phyloP scores from a whole-genome alignment of 2,797 vertebrate species.

The Sebastes hubbsi region DNA sequence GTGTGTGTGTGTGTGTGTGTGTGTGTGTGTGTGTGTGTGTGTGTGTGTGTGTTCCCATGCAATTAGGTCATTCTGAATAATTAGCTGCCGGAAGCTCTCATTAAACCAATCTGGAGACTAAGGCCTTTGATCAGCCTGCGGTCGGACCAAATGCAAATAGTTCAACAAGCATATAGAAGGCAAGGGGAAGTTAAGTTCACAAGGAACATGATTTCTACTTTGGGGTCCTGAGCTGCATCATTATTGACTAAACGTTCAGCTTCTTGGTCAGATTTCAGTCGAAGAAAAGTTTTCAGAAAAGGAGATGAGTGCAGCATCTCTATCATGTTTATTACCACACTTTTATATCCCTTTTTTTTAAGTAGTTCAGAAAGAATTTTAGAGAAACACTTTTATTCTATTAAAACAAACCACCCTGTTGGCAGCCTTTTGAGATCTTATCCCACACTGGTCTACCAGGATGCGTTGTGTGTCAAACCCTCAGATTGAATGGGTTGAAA shows the following conservation, averaged over 20 bases:
- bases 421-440: neutral
- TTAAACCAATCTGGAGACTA: constrained; percentile 48
- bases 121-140: constrained; percentile 51
- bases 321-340: neutral
- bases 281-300: neutral
- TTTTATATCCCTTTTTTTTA: neutral
- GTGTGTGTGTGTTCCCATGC: constrained; percentile 7
- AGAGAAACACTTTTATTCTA: neutral
- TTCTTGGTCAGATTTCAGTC: neutral
- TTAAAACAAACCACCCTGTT: neutral
- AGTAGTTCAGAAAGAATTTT: neutral
- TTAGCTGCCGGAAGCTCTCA: constrained; percentile 45
- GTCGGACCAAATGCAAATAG: constrained; percentile 44
- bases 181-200: constrained; percentile 24
- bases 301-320: neutral
- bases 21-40: neutral
- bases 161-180: constrained; percentile 5
- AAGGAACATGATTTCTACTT: neutral
- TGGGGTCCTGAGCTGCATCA: constrained; percentile 1
- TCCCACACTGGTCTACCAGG: neutral
- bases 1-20: neutral
- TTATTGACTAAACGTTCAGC: constrained; percentile 7
- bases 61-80: constrained; percentile 62
- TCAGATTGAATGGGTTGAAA: neutral
- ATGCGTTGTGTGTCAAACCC: neutral